Conservation (phyloP, 2,797 vertebrate genomes). For the Aldrovandia affinis region DNA sequence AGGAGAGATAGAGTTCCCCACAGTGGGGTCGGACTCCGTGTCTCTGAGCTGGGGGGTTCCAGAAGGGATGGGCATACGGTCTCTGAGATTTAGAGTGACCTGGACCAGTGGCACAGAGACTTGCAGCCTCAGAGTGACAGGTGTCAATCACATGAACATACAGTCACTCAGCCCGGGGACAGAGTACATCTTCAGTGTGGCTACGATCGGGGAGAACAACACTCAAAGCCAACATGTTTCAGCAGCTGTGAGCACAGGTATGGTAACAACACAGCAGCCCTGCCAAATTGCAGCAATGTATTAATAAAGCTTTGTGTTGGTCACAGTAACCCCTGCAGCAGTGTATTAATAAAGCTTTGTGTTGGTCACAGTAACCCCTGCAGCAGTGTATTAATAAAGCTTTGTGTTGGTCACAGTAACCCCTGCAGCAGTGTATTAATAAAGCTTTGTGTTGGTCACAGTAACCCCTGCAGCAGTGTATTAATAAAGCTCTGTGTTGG, state of each 20-base stretch:
- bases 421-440: no score
- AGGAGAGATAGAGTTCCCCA: conserved; percentile 13
- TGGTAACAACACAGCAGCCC: background rate
- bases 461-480: no score
- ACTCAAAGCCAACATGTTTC: conserved; percentile 19
- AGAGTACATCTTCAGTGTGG: conserved; percentile 20
- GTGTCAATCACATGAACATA: background rate
- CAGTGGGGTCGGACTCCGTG: background rate
- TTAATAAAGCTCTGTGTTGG: no score
- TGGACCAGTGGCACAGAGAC: background rate
- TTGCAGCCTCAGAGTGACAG: background rate
- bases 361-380: no score
- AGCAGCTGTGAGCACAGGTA: conserved; percentile 28
- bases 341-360: no score
- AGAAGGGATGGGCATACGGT: background rate
- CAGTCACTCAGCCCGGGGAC: conserved; percentile 14
- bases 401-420: no score
- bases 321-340: no score
- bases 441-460: no score
- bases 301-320: no score
- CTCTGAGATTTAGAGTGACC: conserved; percentile 22
- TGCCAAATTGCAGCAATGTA: no score
- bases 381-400: no score
- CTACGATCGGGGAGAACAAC: background rate
- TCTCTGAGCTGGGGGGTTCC: conserved; percentile 26